Evolutionary conservation across 1,140 invertebrate genomes (phyloP), one percentile per base, ranked within the genome.

Genomic region (Trichomalopsis sarcophagae): DNA sequence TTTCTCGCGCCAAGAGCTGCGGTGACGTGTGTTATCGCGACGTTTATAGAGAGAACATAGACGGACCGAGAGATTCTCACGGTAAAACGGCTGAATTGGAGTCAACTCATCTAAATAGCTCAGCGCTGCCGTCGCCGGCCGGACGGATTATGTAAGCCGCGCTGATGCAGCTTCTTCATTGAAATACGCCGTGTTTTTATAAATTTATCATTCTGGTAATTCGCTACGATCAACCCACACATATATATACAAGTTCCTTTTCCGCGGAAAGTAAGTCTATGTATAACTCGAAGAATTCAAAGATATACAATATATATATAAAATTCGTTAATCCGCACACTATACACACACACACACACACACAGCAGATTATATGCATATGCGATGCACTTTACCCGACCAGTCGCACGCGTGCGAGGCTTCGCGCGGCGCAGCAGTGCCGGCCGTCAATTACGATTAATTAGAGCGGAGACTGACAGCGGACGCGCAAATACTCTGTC

Each of bases 391-490:
- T 75, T 87, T 87, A 86, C 82, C 86, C 85, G 78, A 14, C 27
- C 2, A 62, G 71, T 27, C 27, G 66, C 69, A 89, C 90, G 91
- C 89, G 91, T 91, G 91, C 91, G 90, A 93, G 90, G 89, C 92
- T 93, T 93, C 91, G 89, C 92, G 85, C 85, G 91, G 14, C 17
- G 50, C 17, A n/a, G 55, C 55, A 21, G 55, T 62, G 55, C 21
- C 55, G 55, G 88, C 91, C 91, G 92, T 93, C 92, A 93, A 92
- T 93, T 93, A 91, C 90, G 89, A 93, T 93, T 92, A 93, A 93
- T 93, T 93, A 92, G 91, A 93, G 91, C 92, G 91, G 90, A 93
- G 92, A 93, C 91, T 93, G 91, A 93, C 92, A 92, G 91, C 91
- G 92, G 91, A 92, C 91, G 91, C 91, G 91, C 86, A 87, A 87